Percentiles rank a stretch among this genome's conserved stretches.
Conservation (phyloP, 2,797 vertebrate species). For the Dryobates pubescens region DNA sequence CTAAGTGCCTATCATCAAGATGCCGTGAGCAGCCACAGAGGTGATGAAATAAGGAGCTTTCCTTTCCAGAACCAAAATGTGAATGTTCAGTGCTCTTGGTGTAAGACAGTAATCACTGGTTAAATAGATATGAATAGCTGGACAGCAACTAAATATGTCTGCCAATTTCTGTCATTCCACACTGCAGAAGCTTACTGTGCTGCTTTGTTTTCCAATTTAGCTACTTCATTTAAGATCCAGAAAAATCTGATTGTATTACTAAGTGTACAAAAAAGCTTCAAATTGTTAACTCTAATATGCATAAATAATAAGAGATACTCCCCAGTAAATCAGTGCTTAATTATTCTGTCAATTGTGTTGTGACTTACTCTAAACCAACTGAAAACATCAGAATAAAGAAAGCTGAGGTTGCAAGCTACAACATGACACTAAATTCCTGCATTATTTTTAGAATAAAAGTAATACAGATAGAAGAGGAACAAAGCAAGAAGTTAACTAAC, state of each 20-base stretch:
- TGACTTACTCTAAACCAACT: neutral
- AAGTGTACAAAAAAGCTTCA: neutral
- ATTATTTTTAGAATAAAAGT: conserved; percentile 47
- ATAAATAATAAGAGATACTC: neutral
- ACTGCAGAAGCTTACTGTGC: neutral
- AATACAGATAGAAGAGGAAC: conserved; percentile 21
- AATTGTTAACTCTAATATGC: neutral
- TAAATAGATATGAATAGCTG: neutral
- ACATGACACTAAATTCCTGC: neutral
- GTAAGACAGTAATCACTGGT: neutral
- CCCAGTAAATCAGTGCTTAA: neutral
- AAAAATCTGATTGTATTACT: neutral
- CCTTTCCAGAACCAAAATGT: neutral
- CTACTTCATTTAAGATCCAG: neutral
- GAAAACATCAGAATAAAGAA: neutral
- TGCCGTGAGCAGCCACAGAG: neutral
- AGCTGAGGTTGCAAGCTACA: neutral
- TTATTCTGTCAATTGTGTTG: neutral
- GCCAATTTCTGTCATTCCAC: neutral
- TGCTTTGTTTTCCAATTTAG: neutral
- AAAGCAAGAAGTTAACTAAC: neutral
- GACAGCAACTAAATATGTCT: neutral
- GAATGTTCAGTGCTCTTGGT: neutral
- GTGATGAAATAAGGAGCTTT: neutral
- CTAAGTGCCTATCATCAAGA: neutral